These are phyloP conservation scores for Acanthochromis polyacanthus DNA, from an alignment of 2,113 vertebrate species.

Conservation along the genomic window DNA sequence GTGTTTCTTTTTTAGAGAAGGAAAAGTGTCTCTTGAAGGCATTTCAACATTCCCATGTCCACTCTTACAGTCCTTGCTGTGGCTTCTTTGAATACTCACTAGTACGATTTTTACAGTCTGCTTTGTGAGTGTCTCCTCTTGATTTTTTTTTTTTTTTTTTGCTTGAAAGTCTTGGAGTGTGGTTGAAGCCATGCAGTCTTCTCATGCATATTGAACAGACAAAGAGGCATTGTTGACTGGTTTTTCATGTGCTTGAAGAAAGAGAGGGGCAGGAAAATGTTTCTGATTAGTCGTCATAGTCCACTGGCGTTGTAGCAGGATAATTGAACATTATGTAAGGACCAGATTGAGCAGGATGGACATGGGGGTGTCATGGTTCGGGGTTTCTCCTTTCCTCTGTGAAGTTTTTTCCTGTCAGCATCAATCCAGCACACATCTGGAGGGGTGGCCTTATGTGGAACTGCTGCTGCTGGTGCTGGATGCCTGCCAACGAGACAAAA, in stretches of 20 bases:
- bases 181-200: constrained; percentile 75
- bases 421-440: constrained; percentile 34
- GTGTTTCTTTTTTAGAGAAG: constrained; percentile 49
- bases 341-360: constrained; percentile 24
- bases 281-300: constrained; percentile 16
- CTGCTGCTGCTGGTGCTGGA: constrained; percentile 82
- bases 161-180: constrained; percentile 25
- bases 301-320: constrained; percentile 26
- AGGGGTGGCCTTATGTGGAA: constrained; percentile 71
- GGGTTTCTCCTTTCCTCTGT: constrained; percentile 41
- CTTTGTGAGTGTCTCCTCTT: constrained; percentile 10
- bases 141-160: not conserved
- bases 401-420: constrained; percentile 34
- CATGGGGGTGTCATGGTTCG: not conserved
- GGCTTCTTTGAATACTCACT: constrained; percentile 46
- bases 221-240: constrained; percentile 50
- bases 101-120: constrained; percentile 25
- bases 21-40: constrained; percentile 48
- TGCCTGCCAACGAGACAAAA: constrained; percentile 75
- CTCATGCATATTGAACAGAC: constrained; percentile 67
- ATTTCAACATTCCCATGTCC: constrained; percentile 50
- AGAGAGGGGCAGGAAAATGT: constrained; percentile 7
- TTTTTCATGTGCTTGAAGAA: constrained; percentile 66
- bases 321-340: constrained; percentile 11
- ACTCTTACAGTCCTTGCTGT: constrained; percentile 35